Percentiles rank a stretch among this genome's conserved stretches.
phyloP scores from a whole-genome alignment of 2,113 vertebrate genomes.

The Fregetta grallaria region DNA sequence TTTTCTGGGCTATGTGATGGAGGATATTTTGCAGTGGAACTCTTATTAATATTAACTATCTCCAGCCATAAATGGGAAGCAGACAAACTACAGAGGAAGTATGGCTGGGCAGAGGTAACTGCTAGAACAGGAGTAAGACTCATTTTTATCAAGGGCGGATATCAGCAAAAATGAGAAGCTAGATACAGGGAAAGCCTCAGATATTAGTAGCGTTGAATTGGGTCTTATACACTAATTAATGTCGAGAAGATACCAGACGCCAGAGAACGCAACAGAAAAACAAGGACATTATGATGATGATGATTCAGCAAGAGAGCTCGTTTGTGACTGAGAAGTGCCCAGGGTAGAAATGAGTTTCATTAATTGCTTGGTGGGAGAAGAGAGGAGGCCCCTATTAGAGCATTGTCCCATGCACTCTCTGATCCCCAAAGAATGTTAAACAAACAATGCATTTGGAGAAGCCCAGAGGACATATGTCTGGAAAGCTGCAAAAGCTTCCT shows the following conservation, averaged over 20 bases:
- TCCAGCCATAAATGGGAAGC: not conserved
- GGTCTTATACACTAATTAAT: not conserved
- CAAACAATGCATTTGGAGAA: constrained; percentile 34
- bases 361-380: constrained; percentile 44
- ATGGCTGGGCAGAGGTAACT: not conserved
- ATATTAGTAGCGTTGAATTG: not conserved
- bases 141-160: not conserved
- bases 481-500: constrained; percentile 25
- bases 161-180: not conserved
- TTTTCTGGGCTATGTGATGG: not conserved
- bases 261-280: not conserved
- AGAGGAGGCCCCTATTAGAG: constrained; percentile 4
- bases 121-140: not conserved
- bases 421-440: constrained; percentile 12
- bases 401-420: constrained; percentile 18
- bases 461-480: constrained; percentile 22
- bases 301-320: constrained; percentile 40
- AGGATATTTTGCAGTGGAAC: not conserved
- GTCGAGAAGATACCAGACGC: constrained; percentile 9
- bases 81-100: not conserved
- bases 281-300: constrained; percentile 24
- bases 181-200: not conserved
- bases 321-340: constrained; percentile 30
- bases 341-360: constrained; percentile 38
- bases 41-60: not conserved